A percentile compares a stretch with the other conserved stretches of the same genome.
phyloP scores from a whole-genome alignment of 2,113 vertebrate species.

The Ariopsis seemanni region DNA sequence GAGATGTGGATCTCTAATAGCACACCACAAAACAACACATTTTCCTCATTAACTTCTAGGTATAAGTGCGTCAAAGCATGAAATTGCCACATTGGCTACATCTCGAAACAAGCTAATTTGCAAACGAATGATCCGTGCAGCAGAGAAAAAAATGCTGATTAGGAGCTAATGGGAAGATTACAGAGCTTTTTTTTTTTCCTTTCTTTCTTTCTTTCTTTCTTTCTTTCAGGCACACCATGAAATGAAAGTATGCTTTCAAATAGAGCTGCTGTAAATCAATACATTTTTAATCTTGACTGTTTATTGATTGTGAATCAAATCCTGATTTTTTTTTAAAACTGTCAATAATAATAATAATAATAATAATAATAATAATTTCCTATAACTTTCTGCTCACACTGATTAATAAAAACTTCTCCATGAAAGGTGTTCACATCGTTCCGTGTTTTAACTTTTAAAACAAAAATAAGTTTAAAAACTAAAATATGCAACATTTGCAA shows the following conservation, averaged over 20 bases:
- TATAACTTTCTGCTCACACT: background rate
- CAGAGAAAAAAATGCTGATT: conserved; percentile 61
- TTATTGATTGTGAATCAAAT: background rate
- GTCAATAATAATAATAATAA: background rate
- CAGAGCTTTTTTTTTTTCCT: conserved; percentile 17
- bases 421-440: background rate
- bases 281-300: background rate
- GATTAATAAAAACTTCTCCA: background rate
- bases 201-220: no score
- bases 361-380: background rate
- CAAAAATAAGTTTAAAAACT: background rate
- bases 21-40: conserved; percentile 73
- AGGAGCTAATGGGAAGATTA: conserved; percentile 65
- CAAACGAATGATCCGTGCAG: conserved; percentile 80
- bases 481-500: background rate
- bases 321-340: background rate
- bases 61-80: conserved; percentile 85
- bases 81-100: conserved; percentile 84
- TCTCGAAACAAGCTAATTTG: conserved; percentile 80
- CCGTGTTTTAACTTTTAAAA: background rate
- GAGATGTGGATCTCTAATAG: conserved; percentile 65
- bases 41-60: conserved; percentile 82
- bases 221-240: conserved; percentile 15
- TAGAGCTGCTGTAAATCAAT: background rate
- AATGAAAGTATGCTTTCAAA: conserved; percentile 11